Percentiles rank a stretch among this genome's conserved stretches.
phyloP scores from a whole-genome alignment of 2,888 invertebrate genomes.

The Leistus spinibarbis region DNA sequence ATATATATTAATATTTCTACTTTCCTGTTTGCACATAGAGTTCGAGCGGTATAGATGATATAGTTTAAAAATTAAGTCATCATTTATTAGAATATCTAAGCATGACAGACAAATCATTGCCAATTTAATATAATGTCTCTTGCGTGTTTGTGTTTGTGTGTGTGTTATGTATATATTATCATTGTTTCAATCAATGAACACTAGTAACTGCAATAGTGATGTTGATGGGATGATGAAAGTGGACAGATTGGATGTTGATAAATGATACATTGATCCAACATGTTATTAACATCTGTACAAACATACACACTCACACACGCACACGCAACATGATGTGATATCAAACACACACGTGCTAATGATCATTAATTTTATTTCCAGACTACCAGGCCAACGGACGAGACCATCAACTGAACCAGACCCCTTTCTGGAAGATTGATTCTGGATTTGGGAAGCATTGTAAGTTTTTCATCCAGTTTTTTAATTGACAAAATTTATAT shows the following conservation, averaged over 20 bases:
- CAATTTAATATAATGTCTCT: neutral
- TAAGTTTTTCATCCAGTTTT: no score
- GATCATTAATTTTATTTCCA: conserved; percentile 32
- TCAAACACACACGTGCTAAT: conserved; percentile 25
- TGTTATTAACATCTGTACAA: neutral
- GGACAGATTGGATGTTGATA: neutral
- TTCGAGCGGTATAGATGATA: no score
- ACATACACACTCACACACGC: neutral
- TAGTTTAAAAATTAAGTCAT: no score
- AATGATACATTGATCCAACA: neutral
- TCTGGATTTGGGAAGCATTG: no score
- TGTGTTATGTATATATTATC: neutral
- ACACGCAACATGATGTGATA: conserved; percentile 9
- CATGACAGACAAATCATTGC: no score
- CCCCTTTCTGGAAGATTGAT: no score
- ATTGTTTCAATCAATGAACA: neutral
- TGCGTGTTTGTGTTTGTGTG: neutral
- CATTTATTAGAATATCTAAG: no score
- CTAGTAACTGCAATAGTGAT: neutral
- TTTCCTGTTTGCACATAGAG: neutral
- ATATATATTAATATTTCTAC: neutral
- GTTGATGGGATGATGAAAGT: neutral
- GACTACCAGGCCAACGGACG: conserved; percentile 9
- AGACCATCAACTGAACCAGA: neutral
- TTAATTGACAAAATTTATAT: no score